Conservation (phyloP, 1,140 invertebrate genomes). For the Pantala flavescens region DNA sequence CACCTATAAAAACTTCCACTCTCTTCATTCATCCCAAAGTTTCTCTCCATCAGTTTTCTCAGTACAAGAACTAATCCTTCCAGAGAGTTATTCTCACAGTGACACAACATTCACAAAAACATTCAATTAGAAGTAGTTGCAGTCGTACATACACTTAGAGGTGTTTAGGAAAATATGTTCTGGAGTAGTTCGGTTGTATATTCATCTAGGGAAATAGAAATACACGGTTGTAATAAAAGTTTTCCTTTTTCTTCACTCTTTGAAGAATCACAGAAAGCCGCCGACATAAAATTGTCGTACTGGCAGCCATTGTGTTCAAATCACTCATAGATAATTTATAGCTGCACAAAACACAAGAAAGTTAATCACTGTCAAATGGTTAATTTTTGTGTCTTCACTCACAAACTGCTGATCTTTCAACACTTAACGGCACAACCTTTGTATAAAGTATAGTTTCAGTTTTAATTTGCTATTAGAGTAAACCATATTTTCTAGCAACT, state of each 20-base stretch:
- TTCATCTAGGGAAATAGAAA: constrained; percentile 7
- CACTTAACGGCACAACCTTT: neutral
- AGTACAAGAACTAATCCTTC: neutral
- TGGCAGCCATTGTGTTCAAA: neutral
- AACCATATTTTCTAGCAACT: neutral
- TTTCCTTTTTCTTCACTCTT: neutral
- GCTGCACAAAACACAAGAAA: neutral
- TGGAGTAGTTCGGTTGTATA: constrained; percentile 5
- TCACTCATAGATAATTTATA: neutral
- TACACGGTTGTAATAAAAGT: constrained; percentile 3
- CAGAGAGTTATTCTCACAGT: neutral
- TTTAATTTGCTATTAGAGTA: neutral
- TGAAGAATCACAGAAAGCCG: neutral
- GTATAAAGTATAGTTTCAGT: neutral
- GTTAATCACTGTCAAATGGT: neutral
- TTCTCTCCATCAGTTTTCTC: neutral
- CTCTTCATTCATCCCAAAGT: neutral
- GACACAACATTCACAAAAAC: neutral
- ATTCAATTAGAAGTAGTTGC: neutral
- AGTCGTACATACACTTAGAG: neutral
- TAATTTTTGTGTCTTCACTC: neutral
- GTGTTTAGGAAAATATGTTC: neutral
- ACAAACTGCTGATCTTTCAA: neutral
- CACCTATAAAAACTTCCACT: neutral
- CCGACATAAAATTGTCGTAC: neutral